Base-by-base conservation (phyloP, 2,113 vertebrate genomes). In the Leptocoma aspasia region DNA sequence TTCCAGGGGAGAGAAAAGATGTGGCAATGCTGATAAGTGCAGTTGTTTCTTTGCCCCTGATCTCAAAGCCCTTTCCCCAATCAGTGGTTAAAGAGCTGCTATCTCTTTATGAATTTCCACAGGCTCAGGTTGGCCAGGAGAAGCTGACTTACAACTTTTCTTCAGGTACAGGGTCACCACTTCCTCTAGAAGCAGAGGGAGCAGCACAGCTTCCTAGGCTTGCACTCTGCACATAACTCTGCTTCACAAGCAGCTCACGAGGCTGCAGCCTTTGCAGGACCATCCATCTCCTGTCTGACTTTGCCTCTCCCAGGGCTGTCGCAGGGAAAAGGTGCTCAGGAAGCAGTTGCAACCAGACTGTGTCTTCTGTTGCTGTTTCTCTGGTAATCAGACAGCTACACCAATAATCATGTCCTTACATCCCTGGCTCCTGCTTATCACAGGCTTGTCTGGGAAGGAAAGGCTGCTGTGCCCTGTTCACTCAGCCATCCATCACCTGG, bases 341-440 rank as follows among this genome's bases (percentile, higher is more conserved):
- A 31, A 64, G 83, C 64, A 59, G 56, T 26, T 59, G 54, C 64
- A 66, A 54, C 49, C 73, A 90, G 68, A 86, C 23, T 83, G 72
- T 63, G 70, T 47, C 84, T 84, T 78, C 66, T 91, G 45, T 52
- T 91, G 73, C 76, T 69, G 53, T 93, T 94, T 81, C 81, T 81
- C 35, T 86, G 89, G 91, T 91, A 95, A 94, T 97, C 90, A 97
- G 95, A 88, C 95, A 94, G 94, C 71, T 90, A 91, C 94, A 93
- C 92, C 93, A 96, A 96, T 94, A 92, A 95, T 86, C 53, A 56
- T 93, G 92, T 96, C 90, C 88, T 94, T 94, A 90, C 95, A 95
- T 35, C 73, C 87, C 69, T 35, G 50, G 49, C 41, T 87, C 16
- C 72, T 63, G 91, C 91, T 97, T 97, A 95, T 96, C 94, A 47